Conservation (phyloP, 2,888 invertebrate genomes). For the Dysmachus trigonus region DNA sequence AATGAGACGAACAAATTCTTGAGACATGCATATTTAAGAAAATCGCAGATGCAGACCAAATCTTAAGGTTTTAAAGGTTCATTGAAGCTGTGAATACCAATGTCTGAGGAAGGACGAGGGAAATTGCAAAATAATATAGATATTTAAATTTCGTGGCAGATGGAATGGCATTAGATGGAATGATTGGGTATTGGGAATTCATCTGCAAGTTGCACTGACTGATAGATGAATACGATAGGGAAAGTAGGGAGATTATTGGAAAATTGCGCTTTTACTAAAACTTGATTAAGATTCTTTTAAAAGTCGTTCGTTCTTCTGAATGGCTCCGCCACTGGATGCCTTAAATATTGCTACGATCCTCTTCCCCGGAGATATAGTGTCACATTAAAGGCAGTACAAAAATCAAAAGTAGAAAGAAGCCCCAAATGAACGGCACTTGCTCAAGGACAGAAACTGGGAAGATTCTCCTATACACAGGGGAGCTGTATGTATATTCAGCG, state of each 20-base stretch:
- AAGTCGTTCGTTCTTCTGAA: neutral
- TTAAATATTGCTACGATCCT: neutral
- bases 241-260: neutral
- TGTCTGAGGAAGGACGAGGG: neutral
- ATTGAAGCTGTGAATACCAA: neutral
- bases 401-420: neutral
- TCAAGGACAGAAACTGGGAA: neutral
- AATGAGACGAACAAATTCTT: constrained; percentile 51
- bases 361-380: neutral
- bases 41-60: neutral
- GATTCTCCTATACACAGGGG: neutral
- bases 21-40: neutral
- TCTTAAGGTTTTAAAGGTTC: neutral
- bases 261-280: constrained; percentile 45
- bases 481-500: neutral
- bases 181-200: constrained; percentile 9
- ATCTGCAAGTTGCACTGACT: neutral
- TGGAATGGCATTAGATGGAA: constrained; percentile 14
- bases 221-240: neutral
- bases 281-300: constrained; percentile 44
- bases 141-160: neutral
- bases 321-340: neutral
- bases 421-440: neutral
- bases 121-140: neutral
- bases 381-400: neutral